Evolutionary conservation across 30 jellyfish, hydroid and myxozoan genomes (phyloP).

Genomic region (Cassiopea andromeda): DNA sequence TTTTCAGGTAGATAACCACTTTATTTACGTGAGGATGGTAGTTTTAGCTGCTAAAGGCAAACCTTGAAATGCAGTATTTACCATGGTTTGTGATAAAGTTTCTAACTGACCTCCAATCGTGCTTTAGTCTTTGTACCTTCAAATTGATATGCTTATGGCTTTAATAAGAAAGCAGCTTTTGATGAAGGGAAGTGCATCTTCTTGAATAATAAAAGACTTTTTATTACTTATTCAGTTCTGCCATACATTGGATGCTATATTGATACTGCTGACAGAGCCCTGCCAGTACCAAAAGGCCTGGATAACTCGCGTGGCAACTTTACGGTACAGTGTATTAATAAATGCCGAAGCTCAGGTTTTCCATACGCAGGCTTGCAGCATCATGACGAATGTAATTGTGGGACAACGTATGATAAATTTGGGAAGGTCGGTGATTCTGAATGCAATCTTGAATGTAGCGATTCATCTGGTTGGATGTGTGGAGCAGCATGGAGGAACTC

Average conservation of each 20-base stretch:
- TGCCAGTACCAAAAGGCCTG: background rate
- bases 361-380: conserved; percentile 40
- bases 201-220: background rate
- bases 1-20: no score
- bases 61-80: no score
- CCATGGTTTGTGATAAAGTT: no score
- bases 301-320: background rate
- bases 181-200: background rate
- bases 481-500: conserved; percentile 39
- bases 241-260: conserved; percentile 26
- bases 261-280: conserved; percentile 1
- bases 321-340: conserved; percentile 4
- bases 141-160: no score
- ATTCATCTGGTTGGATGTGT: background rate
- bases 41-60: no score
- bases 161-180: no score
- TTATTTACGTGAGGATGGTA: no score
- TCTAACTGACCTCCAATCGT: no score
- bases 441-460: background rate
- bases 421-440: background rate
- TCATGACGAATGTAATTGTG: conserved; percentile 11
- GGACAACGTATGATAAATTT: background rate
- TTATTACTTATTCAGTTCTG: background rate
- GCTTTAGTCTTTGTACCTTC: no score
- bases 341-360: background rate